Percentiles rank a stretch among this genome's conserved stretches.
These are phyloP conservation scores for Drosophila mayaguana DNA, from an alignment of 2,888 invertebrate species.

Conservation along the genomic window DNA sequence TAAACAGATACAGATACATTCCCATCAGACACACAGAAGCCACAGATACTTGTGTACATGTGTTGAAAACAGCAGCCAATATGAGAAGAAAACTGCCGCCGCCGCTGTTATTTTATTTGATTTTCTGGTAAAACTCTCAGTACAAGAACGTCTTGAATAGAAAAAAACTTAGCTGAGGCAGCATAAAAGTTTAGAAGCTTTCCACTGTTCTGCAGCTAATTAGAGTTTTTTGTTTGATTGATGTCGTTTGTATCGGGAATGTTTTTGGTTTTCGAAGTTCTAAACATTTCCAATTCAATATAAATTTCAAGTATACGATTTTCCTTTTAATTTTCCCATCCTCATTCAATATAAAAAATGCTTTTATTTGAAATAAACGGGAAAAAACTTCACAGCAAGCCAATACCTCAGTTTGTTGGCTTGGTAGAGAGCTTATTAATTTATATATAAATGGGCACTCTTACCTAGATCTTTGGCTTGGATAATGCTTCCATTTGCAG, in stretches of 20 bases:
- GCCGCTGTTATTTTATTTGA: conserved; percentile 21
- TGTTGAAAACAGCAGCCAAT: conserved; percentile 38
- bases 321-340: conserved; percentile 3
- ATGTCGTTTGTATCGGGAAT: conserved; percentile 36
- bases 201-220: conserved; percentile 42
- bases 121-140: conserved; percentile 15
- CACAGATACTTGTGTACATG: conserved; percentile 36
- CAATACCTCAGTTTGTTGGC: neutral
- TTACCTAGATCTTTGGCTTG: neutral
- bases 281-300: neutral
- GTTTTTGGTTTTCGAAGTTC: neutral
- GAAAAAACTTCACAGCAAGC: neutral
- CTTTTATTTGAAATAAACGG: neutral
- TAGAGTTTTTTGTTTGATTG: conserved; percentile 47
- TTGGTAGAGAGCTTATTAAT: neutral
- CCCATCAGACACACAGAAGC: conserved; percentile 19
- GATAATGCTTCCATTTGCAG: neutral
- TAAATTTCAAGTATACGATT: conserved; percentile 1
- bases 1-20: conserved; percentile 57
- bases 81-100: conserved; percentile 55
- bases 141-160: conserved; percentile 15
- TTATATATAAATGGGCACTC: neutral
- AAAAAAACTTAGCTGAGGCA: conserved; percentile 33
- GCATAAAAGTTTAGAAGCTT: conserved; percentile 37
- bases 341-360: neutral